A percentile compares a stretch with the other conserved stretches of the same genome.
Evolutionary conservation across 2,797 vertebrate species (phyloP).

Genomic region (Rhinoraja longicauda): DNA sequence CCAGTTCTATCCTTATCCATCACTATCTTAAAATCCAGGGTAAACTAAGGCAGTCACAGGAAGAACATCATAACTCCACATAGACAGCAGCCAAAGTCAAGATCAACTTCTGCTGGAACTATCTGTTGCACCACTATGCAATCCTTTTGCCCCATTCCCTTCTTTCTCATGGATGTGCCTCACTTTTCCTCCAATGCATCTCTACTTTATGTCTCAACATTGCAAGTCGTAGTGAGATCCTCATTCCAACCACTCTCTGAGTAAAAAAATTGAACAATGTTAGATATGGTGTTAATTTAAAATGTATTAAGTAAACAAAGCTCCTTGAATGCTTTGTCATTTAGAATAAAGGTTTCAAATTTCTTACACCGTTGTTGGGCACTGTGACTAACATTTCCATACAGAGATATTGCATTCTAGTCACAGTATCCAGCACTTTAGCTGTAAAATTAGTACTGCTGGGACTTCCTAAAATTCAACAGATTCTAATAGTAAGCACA

Average conservation of each 20-base stretch:
- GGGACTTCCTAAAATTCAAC: slow-evolving; percentile 25
- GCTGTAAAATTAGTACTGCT: slow-evolving; percentile 13
- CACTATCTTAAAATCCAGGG: too few relatives aligned
- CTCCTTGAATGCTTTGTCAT: not conserved
- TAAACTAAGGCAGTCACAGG: too few relatives aligned
- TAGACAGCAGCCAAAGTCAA: too few relatives aligned
- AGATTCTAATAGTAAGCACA: slow-evolving; percentile 27
- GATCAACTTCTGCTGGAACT: too few relatives aligned
- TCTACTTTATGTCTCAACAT: not conserved
- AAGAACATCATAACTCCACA: too few relatives aligned
- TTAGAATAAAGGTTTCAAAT: not conserved
- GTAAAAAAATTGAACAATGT: not conserved
- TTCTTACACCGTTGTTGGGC: not conserved
- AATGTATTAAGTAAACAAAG: not conserved
- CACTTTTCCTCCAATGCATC: not conserved
- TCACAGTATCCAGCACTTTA: not conserved
- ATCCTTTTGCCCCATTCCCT: not conserved
- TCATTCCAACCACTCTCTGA: not conserved
- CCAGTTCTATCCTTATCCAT: too few relatives aligned
- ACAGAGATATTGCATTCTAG: not conserved
- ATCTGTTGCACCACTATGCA: too few relatives aligned
- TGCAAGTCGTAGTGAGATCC: not conserved
- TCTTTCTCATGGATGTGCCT: not conserved
- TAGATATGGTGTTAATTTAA: not conserved
- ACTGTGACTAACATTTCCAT: not conserved